Base-by-base conservation (phyloP, 1,140 invertebrate genomes). In the Semibalanus balanoides region DNA sequence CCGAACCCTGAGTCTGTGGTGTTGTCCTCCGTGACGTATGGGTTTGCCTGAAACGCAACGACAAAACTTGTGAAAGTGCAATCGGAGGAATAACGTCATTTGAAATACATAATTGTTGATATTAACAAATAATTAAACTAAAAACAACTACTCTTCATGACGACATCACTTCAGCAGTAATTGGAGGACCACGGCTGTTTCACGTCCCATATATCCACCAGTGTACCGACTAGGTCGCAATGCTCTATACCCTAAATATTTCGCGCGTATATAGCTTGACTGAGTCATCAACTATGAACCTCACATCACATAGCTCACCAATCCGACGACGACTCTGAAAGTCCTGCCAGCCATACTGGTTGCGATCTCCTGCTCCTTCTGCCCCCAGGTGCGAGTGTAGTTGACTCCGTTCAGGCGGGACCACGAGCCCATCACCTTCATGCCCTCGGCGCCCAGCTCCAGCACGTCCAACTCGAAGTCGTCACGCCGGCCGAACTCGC, bases 331-430 rank as follows among this genome's bases (percentile, higher is more conserved):
- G 0, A 78, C 77, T 17, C 74, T 74, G n/a, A 78, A 74, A 0
- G 75, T 78, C 40, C 74, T 74, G 75, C 76, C 76, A 29, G 73
- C 30, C 40, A 78, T 74, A 11, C 77, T 76, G 43, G 69, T 74
- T 9, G 77, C 75, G 30, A 75, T 76, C 69, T 74, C 74, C 30
- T 78, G 64, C 31, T 71, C 31, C 30, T 71, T 76, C 51, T 78
- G 76, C 30, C 76, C 64, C 51, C 72, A 74, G 3, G 77, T 78
- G 25, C 76, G 76, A 14, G 77, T 78, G 76, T 78, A 78, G 76
- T 78, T 78, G 28, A 73, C 75, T 3, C 77, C 77, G 73, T 19
- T 35, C 27, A 40, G 25, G n/a, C 51, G 74, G 30, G 70, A 74
- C 77, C 77, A 78, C n/a, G 77, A 73, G 28, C 77, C 77, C 5